phyloP scores from a whole-genome alignment of 2,888 invertebrate genomes.

The Chirona hameri region DNA sequence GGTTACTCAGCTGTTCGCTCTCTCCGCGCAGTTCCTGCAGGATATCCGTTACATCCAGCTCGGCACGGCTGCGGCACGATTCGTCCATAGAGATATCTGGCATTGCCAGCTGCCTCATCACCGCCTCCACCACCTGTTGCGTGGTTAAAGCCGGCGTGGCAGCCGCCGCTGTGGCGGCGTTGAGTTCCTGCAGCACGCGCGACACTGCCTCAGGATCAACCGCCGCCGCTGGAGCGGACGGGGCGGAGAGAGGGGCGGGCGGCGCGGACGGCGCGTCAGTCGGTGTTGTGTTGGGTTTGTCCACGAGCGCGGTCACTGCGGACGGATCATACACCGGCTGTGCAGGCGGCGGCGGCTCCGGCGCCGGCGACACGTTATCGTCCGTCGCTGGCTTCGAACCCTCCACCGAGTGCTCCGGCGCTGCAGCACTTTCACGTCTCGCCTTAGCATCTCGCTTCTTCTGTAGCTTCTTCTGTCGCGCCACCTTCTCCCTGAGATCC shows the following conservation, averaged over 20 bases:
- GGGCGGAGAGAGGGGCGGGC: too few relatives aligned
- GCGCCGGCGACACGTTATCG: neutral
- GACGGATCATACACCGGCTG: neutral
- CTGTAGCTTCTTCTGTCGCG: neutral
- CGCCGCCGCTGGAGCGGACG: too few relatives aligned
- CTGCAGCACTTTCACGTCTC: neutral
- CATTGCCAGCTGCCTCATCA: neutral
- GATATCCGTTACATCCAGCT: neutral
- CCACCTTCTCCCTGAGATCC: neutral
- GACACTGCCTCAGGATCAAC: too few relatives aligned
- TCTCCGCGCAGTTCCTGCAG: neutral
- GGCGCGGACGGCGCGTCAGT: neutral
- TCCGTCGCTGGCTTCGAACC: neutral
- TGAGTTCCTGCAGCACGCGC: neutral
- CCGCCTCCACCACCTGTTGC: conserved; percentile 4
- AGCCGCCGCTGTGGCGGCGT: neutral
- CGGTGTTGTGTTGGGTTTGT: too few relatives aligned
- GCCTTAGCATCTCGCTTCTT: neutral
- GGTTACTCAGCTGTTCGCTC: neutral
- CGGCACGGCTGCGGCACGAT: neutral
- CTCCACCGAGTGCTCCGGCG: too few relatives aligned
- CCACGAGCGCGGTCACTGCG: neutral
- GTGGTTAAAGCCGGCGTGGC: neutral
- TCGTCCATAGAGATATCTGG: neutral
- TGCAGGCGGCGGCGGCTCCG: neutral